phyloP scores from a whole-genome alignment of 1,140 invertebrate species.

The Lasioglossum baleicum region DNA sequence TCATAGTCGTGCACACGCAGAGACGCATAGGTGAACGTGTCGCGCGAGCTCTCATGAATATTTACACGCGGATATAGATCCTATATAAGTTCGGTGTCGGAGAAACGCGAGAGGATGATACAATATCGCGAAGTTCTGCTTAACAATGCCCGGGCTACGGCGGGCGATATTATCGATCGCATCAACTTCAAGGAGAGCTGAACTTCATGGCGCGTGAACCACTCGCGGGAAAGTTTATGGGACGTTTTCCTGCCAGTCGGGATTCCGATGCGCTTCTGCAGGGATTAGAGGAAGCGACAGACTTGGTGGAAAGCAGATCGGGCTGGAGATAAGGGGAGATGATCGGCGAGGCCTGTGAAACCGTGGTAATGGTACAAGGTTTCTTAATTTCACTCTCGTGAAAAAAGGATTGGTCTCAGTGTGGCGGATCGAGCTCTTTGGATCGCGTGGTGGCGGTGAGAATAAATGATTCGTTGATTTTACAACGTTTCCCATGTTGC shows the following conservation, averaged over 20 bases:
- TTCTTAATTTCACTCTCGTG: too few relatives aligned
- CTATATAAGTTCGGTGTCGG: conserved; percentile 11
- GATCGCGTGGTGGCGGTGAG: too few relatives aligned
- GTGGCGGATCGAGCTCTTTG: too few relatives aligned
- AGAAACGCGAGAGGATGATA: neutral
- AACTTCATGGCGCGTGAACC: neutral
- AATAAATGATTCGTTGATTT: too few relatives aligned
- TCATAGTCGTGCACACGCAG: neutral
- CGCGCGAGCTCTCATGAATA: conserved; percentile 18
- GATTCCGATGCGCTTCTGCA: neutral
- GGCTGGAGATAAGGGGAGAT: too few relatives aligned
- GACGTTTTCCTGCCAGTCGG: neutral
- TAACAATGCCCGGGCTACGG: neutral
- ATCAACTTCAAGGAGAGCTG: neutral
- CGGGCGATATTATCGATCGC: neutral
- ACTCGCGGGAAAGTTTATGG: neutral
- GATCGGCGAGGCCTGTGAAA: too few relatives aligned
- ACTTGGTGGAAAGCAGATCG: neutral
- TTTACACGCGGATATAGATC: neutral
- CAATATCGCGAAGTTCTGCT: neutral
- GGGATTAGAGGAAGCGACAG: neutral
- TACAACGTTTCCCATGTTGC: too few relatives aligned
- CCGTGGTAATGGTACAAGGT: too few relatives aligned
- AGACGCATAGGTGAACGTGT: neutral
- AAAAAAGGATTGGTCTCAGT: too few relatives aligned